Base-by-base conservation (phyloP, 2,797 vertebrate genomes). In the Numenius phaeopus region DNA sequence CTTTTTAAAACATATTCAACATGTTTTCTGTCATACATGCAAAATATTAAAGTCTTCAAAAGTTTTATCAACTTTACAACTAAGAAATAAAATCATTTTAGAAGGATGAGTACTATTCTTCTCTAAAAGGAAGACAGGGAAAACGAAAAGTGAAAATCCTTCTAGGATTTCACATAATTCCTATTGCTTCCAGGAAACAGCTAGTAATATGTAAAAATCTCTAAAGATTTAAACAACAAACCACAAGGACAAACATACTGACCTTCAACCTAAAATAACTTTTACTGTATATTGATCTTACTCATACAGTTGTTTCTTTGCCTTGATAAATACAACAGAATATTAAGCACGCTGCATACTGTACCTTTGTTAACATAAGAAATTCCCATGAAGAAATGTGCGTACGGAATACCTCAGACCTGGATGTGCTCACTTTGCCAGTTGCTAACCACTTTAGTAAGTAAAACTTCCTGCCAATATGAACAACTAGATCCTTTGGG, bases 391-490 rank as follows among this genome's bases (percentile, higher is more conserved):
- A 94, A 96, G 78, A 87, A 95, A 54, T 1, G 39, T 34, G 30
- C 90, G 69, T 70, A 58, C 93, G 86, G 80, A 92, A 78, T 91
- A 90, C 80, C 88, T 95, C 82, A 88, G 92, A 62, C 75, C 91
- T 94, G 92, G 88, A 95, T 89, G 77, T 87, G 76, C 94, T 95
- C 88, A 59, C 75, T 80, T 86, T 87, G 93, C 96, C 96, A 96
- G 94, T 5, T 80, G 83, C 86, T 96, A 70, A 96, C 96, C 96
- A 92, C 97, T 91, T 37, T 64, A 91, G 95, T 96, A 92, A 97
- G 96, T 96, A 97, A 97, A 97, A 94, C 97, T 97, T 97, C 97
- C 97, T 97, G 96, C 85, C 96, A 91, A 14, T 44, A 40, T 16
- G 94, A 96, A 90, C 76, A 89, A 50, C 66, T 37, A 11, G 29